Evolutionary conservation across 92 coral and sea anemone species (phyloP), one percentile per base, ranked within the genome.

Genomic region (Nematostella vectensis): DNA sequence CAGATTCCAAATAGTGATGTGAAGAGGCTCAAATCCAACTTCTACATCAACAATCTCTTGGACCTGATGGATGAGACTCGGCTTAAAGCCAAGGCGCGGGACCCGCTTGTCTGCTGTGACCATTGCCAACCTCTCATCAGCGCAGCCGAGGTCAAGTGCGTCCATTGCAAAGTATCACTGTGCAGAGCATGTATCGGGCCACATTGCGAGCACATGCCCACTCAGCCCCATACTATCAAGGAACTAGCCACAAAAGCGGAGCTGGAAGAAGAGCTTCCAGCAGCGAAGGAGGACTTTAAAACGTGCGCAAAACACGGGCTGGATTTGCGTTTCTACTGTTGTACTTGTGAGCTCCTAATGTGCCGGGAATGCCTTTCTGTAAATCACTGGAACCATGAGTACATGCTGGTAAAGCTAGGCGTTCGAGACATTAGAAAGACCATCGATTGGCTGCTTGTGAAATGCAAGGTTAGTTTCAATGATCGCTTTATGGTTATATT

Each of bases 1-100:
- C 20, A 66, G 72, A 29, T 66, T 12, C 72, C 72, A 42, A 20
- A 31, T 55, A 63, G 72, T 13, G 53, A 55, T 25, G 72, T 55
- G 17, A 45, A 55, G 20, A 19, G 33, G 6, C 57, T 66, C 33
- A 57, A 66, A 48, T 55, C 62, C 3, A 66, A 66, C 22, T 66
- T 66, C 63, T 43, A 42, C 56, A 53, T 66, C 22, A 66, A 66
- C 48, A 66, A 66, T 23, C 18, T 66, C 23, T 24, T 66, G 4
- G 63, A 66, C 10, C 23, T 66, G 22, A 42, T 66, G 72, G 56
- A 27, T 10, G 45, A 54, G 0, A 47, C 20, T 47, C 63, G 72
- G 4, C 4, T 4, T 4, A 45, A 45, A 8, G 4, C 23, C 4
- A 8, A 45, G 51, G 51, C 15, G 51, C 42, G 15, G 42, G 9